Percentiles rank a stretch among this genome's conserved stretches.
Conservation (phyloP, 2,797 vertebrate species). For the Cheirogaleus major region DNA sequence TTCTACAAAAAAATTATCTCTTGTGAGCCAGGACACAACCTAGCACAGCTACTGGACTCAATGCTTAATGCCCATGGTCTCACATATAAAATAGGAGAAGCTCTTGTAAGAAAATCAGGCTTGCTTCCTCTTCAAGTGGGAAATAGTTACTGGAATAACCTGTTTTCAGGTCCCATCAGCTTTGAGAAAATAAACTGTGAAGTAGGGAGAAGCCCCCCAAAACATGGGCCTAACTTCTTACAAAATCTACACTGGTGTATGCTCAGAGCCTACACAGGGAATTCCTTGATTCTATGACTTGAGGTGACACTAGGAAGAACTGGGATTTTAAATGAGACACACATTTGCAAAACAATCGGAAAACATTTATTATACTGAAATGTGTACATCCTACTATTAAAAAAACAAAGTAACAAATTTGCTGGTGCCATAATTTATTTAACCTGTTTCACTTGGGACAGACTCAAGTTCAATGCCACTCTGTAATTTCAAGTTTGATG, state of each 20-base stretch:
- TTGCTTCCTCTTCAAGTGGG: neutral
- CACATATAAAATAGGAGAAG: neutral
- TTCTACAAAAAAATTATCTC: neutral
- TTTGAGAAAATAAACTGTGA: neutral
- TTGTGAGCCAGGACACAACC: neutral
- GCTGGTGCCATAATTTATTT: slow-evolving; percentile 86
- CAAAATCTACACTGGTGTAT: neutral
- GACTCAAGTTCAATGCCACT: slow-evolving; percentile 78
- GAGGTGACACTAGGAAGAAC: neutral
- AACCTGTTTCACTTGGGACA: slow-evolving; percentile 83
- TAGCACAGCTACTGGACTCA: neutral
- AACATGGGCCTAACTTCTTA: neutral
- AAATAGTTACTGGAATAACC: neutral
- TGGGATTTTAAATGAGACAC: slow-evolving; percentile 74
- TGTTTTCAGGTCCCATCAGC: neutral
- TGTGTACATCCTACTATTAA: slow-evolving; percentile 87
- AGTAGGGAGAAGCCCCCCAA: neutral
- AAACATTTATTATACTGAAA: slow-evolving; percentile 90
- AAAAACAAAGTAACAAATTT: slow-evolving; percentile 86
- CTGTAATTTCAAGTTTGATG: slow-evolving; percentile 49
- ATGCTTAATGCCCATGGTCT: neutral
- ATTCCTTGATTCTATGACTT: neutral
- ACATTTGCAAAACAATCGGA: slow-evolving; percentile 85
- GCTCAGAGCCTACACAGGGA: rapidly evolving
- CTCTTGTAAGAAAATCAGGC: neutral